These are phyloP conservation scores for Herminia tarsipennalis DNA, from an alignment of 2,888 invertebrate species.

Conservation along the genomic window DNA sequence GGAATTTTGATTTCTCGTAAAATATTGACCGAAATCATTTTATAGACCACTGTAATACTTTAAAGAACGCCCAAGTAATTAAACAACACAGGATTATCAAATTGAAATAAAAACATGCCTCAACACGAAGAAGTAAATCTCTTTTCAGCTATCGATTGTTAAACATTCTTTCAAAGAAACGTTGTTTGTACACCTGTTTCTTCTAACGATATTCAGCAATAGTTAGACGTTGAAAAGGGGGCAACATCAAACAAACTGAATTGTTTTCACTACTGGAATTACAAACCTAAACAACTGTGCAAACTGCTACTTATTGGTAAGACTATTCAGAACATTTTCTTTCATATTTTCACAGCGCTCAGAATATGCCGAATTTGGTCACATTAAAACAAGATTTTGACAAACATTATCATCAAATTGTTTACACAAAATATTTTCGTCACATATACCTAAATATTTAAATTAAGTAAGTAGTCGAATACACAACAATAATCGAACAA, in stretches of 20 bases:
- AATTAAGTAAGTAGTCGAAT: too few species aligned
- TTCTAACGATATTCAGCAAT: conserved; percentile 58
- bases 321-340: conserved; percentile 27
- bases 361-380: too few species aligned
- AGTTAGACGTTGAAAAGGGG: conserved; percentile 50
- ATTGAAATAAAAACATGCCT: too few species aligned
- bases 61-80: too few species aligned
- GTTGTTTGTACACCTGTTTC: conserved; percentile 62
- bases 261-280: conserved; percentile 52
- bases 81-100: too few species aligned
- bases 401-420: too few species aligned
- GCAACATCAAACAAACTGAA: conserved; percentile 60
- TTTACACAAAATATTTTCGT: too few species aligned
- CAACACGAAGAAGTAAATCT: background rate
- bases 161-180: conserved; percentile 42
- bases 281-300: conserved; percentile 53
- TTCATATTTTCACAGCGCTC: background rate
- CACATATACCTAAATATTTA: too few species aligned
- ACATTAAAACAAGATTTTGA: too few species aligned
- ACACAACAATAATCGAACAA: too few species aligned
- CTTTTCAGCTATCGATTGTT: conserved; percentile 32
- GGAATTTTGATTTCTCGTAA: background rate
- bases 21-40: background rate
- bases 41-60: too few species aligned
- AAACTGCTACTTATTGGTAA: conserved; percentile 41